A percentile compares a stretch with the other conserved stretches of the same genome.
Conservation (phyloP, 2,113 vertebrate species). For the Corythornis vintsioides region DNA sequence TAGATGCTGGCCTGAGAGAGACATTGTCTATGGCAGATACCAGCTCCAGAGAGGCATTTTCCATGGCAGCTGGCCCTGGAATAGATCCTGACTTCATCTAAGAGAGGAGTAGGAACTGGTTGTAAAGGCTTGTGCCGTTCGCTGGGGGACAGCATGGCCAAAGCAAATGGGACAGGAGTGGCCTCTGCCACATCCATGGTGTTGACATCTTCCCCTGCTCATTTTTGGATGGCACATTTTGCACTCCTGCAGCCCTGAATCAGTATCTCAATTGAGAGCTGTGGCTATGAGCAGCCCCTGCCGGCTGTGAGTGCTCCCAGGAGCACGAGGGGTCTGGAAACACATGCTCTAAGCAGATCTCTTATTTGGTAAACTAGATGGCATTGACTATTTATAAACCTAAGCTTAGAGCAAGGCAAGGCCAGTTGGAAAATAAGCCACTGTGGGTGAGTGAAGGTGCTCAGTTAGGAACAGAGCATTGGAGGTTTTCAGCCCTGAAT, state of each 20-base stretch:
- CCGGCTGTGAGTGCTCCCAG: neutral
- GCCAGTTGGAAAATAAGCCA: constrained; percentile 4
- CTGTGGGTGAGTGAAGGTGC: neutral
- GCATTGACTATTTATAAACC: constrained; percentile 2
- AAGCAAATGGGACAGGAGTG: accelerated
- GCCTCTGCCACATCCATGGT: neutral
- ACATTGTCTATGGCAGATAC: neutral
- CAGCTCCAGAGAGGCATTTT: neutral
- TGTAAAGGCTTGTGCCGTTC: neutral
- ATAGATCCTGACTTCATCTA: constrained; percentile 12
- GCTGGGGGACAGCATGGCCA: accelerated
- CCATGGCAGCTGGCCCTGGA: neutral
- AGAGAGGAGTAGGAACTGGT: neutral
- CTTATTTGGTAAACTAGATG: neutral
- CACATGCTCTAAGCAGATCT: neutral
- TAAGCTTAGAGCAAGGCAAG: neutral
- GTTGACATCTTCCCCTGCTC: neutral
- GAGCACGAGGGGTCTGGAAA: accelerated
- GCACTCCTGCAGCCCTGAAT: neutral
- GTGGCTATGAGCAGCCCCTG: neutral
- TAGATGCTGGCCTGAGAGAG: neutral
- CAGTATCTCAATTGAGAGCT: neutral
- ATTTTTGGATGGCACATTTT: neutral
- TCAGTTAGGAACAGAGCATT: neutral
- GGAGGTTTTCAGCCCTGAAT: neutral